phyloP scores from a whole-genome alignment of 2,888 invertebrate species.

The Leptopilina drosophilae region DNA sequence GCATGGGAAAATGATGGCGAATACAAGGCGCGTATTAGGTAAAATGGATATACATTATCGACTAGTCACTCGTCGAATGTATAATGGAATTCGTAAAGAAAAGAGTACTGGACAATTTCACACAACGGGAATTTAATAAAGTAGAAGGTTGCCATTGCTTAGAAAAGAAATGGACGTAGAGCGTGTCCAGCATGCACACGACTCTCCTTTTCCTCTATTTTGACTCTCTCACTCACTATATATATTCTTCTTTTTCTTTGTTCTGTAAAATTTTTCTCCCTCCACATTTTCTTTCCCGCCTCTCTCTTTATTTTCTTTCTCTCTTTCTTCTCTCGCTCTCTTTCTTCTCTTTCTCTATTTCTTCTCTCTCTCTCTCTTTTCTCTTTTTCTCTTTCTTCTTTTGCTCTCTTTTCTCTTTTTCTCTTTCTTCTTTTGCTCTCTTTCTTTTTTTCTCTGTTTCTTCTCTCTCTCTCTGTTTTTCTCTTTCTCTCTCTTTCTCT shows the following conservation, averaged over 20 bases:
- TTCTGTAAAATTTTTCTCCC: conserved; percentile 18
- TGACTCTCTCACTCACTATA: conserved; percentile 9
- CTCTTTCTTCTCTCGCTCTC: no score
- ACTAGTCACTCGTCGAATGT: conserved; percentile 31
- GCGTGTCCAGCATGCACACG: conserved; percentile 59
- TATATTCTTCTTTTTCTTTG: conserved; percentile 27
- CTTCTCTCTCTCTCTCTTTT: background rate
- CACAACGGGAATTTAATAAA: conserved; percentile 62
- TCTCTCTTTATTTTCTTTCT: no score
- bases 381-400: background rate
- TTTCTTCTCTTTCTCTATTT: background rate
- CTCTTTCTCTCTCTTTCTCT: no score
- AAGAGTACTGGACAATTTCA: conserved; percentile 54
- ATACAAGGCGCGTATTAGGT: conserved; percentile 12
- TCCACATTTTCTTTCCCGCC: background rate
- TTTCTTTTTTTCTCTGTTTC: background rate
- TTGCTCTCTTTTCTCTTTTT: background rate
- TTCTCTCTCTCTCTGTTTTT: background rate
- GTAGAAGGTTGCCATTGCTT: conserved; percentile 50
- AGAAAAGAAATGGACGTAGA: conserved; percentile 59
- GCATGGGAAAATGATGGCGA: background rate
- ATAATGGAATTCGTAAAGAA: conserved; percentile 26
- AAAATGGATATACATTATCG: conserved; percentile 27
- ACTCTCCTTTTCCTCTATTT: conserved; percentile 21
- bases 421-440: background rate